These are phyloP conservation scores for Imbricaverruca yamaguchii DNA, from an alignment of 2,888 invertebrate genomes.

Conservation along the genomic window DNA sequence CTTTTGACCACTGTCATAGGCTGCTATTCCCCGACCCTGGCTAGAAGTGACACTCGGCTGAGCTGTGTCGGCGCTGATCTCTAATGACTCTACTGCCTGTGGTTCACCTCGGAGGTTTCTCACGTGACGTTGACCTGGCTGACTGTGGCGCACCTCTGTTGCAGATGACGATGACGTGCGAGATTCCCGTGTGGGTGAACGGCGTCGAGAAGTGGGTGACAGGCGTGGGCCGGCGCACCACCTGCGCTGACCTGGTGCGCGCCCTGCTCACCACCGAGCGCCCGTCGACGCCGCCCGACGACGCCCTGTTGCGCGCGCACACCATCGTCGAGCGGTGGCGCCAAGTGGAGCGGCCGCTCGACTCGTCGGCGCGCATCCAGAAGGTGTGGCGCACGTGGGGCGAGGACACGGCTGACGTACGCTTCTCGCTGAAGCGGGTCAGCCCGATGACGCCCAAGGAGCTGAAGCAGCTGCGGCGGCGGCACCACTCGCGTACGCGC, in stretches of 20 bases:
- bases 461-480: background rate
- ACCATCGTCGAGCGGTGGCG: slow-evolving; percentile 70
- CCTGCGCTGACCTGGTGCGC: slow-evolving; percentile 67
- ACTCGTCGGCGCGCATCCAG: slow-evolving; percentile 14
- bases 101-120: no score
- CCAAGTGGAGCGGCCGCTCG: slow-evolving; percentile 49
- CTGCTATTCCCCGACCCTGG: no score
- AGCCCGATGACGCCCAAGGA: background rate
- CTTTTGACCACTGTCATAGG: no score
- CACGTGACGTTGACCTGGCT: no score
- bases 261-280: slow-evolving; percentile 53
- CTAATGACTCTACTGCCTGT: no score
- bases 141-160: background rate
- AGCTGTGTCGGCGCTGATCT: no score
- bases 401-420: slow-evolving; percentile 30
- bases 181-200: slow-evolving; percentile 65
- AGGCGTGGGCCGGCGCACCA: slow-evolving; percentile 65
- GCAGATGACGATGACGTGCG: slow-evolving; percentile 36
- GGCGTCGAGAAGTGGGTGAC: slow-evolving; percentile 73
- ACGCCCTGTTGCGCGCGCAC: slow-evolving; percentile 46
- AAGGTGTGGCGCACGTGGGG: slow-evolving; percentile 33
- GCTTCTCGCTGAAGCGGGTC: slow-evolving; percentile 30
- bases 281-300: slow-evolving; percentile 38
- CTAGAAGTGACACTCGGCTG: no score
- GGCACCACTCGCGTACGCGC: slow-evolving; percentile 6